These are phyloP conservation scores for Muscina levida DNA, from an alignment of 2,888 invertebrate species.

Conservation along the genomic window DNA sequence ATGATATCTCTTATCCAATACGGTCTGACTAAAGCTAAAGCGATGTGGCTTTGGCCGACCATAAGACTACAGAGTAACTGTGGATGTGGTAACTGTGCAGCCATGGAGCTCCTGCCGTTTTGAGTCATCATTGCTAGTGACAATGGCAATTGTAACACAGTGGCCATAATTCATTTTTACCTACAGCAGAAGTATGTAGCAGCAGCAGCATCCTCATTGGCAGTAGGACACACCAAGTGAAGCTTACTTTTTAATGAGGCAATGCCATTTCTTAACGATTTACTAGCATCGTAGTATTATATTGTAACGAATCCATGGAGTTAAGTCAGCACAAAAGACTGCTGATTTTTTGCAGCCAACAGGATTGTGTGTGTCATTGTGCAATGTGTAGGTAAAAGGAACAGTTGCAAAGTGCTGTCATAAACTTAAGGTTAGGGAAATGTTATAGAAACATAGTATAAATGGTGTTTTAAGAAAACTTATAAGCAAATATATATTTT, in stretches of 20 bases:
- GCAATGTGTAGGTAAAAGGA: background rate
- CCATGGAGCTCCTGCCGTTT: slow-evolving; percentile 41
- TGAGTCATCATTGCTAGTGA: slow-evolving; percentile 63
- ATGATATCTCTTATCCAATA: slow-evolving; percentile 14
- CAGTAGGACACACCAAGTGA: no score
- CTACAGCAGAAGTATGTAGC: slow-evolving; percentile 55
- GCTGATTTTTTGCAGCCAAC: slow-evolving; percentile 11
- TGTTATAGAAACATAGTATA: no score
- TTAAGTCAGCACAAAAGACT: slow-evolving; percentile 21
- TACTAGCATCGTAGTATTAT: background rate
- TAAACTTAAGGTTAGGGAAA: no score
- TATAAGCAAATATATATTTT: no score
- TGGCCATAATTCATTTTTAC: slow-evolving; percentile 67
- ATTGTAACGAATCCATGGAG: background rate
- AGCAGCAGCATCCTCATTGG: slow-evolving; percentile 46
- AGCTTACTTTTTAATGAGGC: slow-evolving; percentile 61
- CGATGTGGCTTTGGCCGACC: background rate
- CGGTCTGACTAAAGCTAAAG: background rate
- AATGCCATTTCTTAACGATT: slow-evolving; percentile 47
- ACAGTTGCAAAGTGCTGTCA: background rate
- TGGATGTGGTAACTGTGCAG: background rate
- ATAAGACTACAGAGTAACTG: background rate
- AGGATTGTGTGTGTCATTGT: slow-evolving; percentile 10
- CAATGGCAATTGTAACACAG: slow-evolving; percentile 65
- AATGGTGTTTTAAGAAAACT: no score